Conservation (phyloP, 2,797 vertebrate species). For the Agapornis canus region DNA sequence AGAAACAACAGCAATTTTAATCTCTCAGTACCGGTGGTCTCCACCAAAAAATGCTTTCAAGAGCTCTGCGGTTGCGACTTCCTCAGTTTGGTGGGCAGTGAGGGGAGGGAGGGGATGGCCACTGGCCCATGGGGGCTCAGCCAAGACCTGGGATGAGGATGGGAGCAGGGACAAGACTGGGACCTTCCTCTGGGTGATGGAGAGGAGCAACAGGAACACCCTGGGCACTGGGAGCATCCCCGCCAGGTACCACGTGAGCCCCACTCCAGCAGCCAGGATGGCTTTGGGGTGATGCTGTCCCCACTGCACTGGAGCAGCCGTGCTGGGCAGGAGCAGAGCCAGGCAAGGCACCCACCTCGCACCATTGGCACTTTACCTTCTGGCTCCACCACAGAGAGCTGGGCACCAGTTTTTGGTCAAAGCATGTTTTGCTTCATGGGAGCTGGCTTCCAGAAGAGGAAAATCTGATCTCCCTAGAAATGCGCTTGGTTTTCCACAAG, state of each 20-base stretch:
- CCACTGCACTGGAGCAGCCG: fast-evolving
- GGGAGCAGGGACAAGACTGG: fast-evolving
- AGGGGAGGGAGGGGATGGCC: conserved; percentile 39
- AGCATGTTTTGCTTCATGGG: background rate
- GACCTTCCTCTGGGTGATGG: background rate
- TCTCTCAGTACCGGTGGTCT: conserved; percentile 74
- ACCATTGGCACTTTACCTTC: fast-evolving
- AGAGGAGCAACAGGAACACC: background rate
- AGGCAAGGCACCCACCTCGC: fast-evolving
- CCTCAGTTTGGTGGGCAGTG: conserved; percentile 46
- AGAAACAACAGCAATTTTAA: conserved; percentile 77
- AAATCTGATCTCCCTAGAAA: background rate
- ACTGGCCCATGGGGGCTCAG: background rate
- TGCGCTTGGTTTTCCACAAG: background rate
- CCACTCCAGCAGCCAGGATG: fast-evolving
- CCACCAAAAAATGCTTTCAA: conserved; percentile 68
- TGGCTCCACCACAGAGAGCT: background rate
- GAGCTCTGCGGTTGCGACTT: conserved; percentile 61
- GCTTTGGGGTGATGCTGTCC: background rate
- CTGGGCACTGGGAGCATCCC: background rate
- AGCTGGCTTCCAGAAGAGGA: background rate
- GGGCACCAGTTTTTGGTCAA: background rate
- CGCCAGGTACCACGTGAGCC: fast-evolving
- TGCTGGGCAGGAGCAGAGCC: background rate
- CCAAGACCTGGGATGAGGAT: fast-evolving